Evolutionary conservation across 2,113 vertebrate genomes (phyloP).

Genomic region (Diglossa brunneiventris): DNA sequence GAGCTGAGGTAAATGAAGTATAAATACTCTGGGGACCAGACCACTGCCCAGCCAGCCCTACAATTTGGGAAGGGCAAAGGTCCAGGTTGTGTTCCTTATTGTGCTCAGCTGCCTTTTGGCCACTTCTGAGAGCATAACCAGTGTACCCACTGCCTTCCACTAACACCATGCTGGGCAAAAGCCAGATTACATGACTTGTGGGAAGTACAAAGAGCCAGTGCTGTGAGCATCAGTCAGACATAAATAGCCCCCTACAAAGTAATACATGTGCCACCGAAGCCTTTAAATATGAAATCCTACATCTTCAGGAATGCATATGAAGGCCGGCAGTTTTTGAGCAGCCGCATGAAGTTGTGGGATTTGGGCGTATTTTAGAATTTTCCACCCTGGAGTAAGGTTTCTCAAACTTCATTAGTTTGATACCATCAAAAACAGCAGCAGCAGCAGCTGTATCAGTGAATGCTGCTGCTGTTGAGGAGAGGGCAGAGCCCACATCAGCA

Average conservation of each 20-base stretch:
- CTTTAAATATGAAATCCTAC: background rate
- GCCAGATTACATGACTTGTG: background rate
- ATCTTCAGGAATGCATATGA: background rate
- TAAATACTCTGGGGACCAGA: background rate
- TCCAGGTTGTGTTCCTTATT: background rate
- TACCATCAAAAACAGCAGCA: background rate
- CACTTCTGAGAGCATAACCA: background rate
- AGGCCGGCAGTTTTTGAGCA: background rate
- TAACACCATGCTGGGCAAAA: background rate
- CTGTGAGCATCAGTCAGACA: background rate
- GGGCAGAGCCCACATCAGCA: background rate
- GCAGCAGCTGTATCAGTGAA: background rate
- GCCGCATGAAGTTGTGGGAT: background rate
- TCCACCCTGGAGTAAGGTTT: background rate
- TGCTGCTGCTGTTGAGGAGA: background rate
- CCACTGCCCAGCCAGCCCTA: background rate
- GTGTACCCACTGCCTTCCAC: background rate
- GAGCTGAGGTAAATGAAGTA: constrained; percentile 10
- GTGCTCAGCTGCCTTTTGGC: background rate
- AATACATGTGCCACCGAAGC: background rate
- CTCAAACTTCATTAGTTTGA: background rate
- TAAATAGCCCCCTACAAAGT: background rate
- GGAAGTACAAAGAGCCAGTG: background rate
- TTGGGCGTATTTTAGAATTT: background rate
- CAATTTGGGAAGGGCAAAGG: constrained; percentile 26